These are phyloP conservation scores for Hypothenemus hampei DNA, from an alignment of 1,140 invertebrate genomes.

Conservation along the genomic window DNA sequence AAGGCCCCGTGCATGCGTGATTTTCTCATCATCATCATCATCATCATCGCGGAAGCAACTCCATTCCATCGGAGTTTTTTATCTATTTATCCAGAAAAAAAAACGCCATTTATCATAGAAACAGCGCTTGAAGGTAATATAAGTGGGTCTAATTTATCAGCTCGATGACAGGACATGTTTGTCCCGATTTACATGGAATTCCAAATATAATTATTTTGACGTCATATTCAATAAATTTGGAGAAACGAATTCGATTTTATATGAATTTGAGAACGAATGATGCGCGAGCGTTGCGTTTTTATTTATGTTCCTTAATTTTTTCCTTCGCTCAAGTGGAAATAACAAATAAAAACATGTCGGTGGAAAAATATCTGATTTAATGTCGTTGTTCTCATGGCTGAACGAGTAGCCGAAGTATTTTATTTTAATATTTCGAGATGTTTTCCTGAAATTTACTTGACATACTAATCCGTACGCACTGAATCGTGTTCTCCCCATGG, in stretches of 20 bases:
- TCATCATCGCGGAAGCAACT: no score
- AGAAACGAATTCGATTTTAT: not conserved
- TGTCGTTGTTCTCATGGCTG: not conserved
- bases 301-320: not conserved
- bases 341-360: not conserved
- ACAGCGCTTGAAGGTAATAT: constrained; percentile 11
- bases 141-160: constrained; percentile 13
- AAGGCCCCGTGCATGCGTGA: not conserved
- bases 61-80: not conserved
- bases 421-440: not conserved
- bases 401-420: not conserved
- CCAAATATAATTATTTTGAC: constrained; percentile 9
- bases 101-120: constrained; percentile 12
- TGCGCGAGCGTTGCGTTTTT: not conserved
- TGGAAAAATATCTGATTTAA: not conserved
- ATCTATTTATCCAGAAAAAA: constrained; percentile 18
- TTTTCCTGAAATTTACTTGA: not conserved
- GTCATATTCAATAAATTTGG: not conserved
- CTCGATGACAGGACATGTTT: constrained; percentile 10
- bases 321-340: not conserved
- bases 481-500: not conserved
- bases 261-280: not conserved
- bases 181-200: constrained; percentile 7
- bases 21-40: no score
- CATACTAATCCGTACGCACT: not conserved